Base-by-base conservation (phyloP, 2,113 vertebrate species). In the Oxyruncus cristatus region DNA sequence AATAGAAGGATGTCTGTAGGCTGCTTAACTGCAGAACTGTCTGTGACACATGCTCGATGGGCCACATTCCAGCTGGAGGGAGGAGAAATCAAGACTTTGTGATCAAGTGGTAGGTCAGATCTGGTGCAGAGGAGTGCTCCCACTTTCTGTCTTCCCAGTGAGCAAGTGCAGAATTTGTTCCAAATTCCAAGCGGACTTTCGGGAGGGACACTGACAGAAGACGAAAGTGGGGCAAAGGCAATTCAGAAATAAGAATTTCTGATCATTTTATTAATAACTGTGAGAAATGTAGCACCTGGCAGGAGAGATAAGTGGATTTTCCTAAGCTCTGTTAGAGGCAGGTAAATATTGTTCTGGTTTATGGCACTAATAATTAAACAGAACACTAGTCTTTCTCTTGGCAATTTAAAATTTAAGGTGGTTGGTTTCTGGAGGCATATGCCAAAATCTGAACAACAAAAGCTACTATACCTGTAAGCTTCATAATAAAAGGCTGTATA, bases 311-410 rank as follows among this genome's bases (percentile, higher is more conserved):
- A 97, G 75, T 96, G 58, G 70, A 88, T 97, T 97, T 97, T 96
- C 95, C 89, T 93, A 90, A 85, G 94, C 46, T 56, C 71, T 97
- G n/a, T 95, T 95, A 71, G 55, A 84, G 85, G 41, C 92, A 94
- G 92, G 97, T 97, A 98, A 98, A 98, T 96, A 98, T 94, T 85
- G 93, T 93, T 97, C 94, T 93, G 85, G 89, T 97, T 97, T 96
- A 96, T 95, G 95, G 93, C 83, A 96, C 97, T 97, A 97, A 98
- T 98, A 96, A 98, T 98, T 98, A 98, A 98, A 98, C 97, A 98
- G 97, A 85, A 62, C 52, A 66, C 61, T 70, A 49, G 80, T 88
- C 83, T 89, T 66, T 92, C 76, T 91, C 81, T 84, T 65, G 77
- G 92, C 44, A 93, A 89, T 50, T 55, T 82, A 68, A 84, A 84